phyloP scores from a whole-genome alignment of 2,113 vertebrate genomes.

The Bambusicola thoracicus region DNA sequence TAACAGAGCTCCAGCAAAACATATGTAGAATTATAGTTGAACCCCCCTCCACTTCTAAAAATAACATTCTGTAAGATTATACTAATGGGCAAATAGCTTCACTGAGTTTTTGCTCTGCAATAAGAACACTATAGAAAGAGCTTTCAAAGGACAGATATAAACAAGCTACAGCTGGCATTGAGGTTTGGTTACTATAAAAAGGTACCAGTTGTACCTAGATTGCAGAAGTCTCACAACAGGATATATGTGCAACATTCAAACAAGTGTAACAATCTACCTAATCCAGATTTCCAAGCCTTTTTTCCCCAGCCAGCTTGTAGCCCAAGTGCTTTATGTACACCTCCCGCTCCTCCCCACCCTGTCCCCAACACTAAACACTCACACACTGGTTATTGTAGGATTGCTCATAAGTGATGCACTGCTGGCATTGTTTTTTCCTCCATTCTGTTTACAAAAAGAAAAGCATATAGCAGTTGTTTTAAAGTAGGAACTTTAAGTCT shows the following conservation, averaged over 20 bases:
- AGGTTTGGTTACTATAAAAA: slow-evolving; percentile 66
- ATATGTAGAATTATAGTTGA: slow-evolving; percentile 63
- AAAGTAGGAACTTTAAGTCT: slow-evolving; percentile 30
- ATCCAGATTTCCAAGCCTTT: neutral
- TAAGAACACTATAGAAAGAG: neutral
- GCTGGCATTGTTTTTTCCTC: slow-evolving; percentile 51
- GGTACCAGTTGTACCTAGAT: neutral
- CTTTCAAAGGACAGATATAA: slow-evolving; percentile 7
- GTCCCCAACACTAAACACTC: slow-evolving; percentile 38
- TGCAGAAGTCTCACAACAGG: neutral
- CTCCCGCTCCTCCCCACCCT: slow-evolving; percentile 26
- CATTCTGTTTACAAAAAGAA: slow-evolving; percentile 65
- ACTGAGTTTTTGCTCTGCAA: slow-evolving; percentile 1
- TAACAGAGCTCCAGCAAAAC: neutral
- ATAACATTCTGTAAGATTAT: slow-evolving; percentile 34
- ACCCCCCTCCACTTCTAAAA: slow-evolving; percentile 69
- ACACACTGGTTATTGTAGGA: slow-evolving; percentile 54
- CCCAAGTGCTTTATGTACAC: neutral
- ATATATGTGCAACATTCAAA: neutral
- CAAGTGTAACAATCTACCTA: neutral
- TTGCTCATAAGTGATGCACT: slow-evolving; percentile 47
- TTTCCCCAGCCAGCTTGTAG: neutral
- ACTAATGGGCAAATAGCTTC: neutral
- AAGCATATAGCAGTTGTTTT: slow-evolving; percentile 53
- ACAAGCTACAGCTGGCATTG: slow-evolving; percentile 33